Evolutionary conservation across 2,888 invertebrate species (phyloP).

Genomic region (Plagodis pulveraria): DNA sequence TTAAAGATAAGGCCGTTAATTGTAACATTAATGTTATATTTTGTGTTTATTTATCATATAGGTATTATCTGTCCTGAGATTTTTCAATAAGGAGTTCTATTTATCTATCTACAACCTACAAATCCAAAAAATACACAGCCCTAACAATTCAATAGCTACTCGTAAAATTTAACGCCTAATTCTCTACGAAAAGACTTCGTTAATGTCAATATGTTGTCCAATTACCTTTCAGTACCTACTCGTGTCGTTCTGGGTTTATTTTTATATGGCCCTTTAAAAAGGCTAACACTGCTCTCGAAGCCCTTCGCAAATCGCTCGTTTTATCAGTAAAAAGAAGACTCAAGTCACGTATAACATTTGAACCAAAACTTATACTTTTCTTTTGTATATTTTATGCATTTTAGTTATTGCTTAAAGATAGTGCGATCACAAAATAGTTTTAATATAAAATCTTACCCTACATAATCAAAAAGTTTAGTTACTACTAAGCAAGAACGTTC

Average conservation of each 20-base stretch:
- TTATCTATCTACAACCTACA: slow-evolving; percentile 1
- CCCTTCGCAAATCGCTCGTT: slow-evolving; percentile 24
- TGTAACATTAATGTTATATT: no score
- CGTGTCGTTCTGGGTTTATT: slow-evolving; percentile 10
- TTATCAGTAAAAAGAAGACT: slow-evolving; percentile 16
- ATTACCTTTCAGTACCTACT: slow-evolving; percentile 29
- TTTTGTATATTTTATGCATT: slow-evolving; percentile 1
- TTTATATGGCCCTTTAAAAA: slow-evolving; percentile 15
- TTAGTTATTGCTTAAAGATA: no score
- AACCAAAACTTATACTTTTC: slow-evolving; percentile 14
- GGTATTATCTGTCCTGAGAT: neutral
- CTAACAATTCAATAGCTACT: slow-evolving; percentile 17
- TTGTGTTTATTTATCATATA: no score
- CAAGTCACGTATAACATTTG: slow-evolving; percentile 20
- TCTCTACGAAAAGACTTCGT: slow-evolving; percentile 13
- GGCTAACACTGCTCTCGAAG: slow-evolving; percentile 16
- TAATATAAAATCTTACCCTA: no score
- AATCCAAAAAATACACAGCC: slow-evolving; percentile 9
- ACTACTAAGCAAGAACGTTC: no score
- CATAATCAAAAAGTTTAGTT: no score
- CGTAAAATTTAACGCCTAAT: slow-evolving; percentile 18
- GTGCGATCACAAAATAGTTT: no score
- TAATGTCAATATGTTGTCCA: slow-evolving; percentile 33
- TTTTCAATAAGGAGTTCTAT: neutral
- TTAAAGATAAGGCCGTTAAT: no score